Base-by-base conservation (phyloP, 2,797 vertebrate genomes). In the Macropus fuliginosus region DNA sequence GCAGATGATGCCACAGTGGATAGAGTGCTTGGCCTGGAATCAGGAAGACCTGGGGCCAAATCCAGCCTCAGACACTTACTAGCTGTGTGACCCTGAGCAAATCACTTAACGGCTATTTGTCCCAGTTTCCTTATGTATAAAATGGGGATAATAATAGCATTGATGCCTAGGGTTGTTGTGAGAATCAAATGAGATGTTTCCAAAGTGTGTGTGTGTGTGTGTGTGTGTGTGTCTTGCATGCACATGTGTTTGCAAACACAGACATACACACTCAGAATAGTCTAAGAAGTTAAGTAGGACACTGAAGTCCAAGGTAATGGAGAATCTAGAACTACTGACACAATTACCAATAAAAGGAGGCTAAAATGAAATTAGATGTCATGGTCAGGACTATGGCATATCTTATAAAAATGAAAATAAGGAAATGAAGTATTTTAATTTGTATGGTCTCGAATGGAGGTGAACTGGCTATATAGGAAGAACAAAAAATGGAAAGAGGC, bases 251-350 rank as follows among this genome's bases (percentile, higher is more conserved):
- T n/a, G 21, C n/a, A 21, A 18, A 40, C 5, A 74, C n/a, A 40
- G 16, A 74, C 16, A n/a, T 9, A 54, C n/a, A 40, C 9, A 56
- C 90, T 95, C 31, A 66, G 90, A 54, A 55, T 11, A 96, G 21
- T 24, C 40, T 90, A 91, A 94, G 16, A 90, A 0, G 54, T n/a
- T 55, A 5, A 91, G 90, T 92, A 89, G 50, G 59, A 95, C 94
- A 90, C 93, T 28, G 91, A 87, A 55, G 56, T 1, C 56, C 2
- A 10, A 96, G 87, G 31, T 2, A 34, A 96, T 91, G 96, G 31
- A 56, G 55, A 8, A 91, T 14, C 90, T 16, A 54, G 66, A n/a
- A 27, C 0, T 29, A 92, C n/a, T 50, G 18, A 50, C 27, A 54
- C 16, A 74, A 40, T 74, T 16, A 74, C 16, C n/a, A 40, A 24